A percentile compares a stretch with the other conserved stretches of the same genome.
These are phyloP conservation scores for Eutolmus rufibarbis DNA, from an alignment of 2,888 invertebrate species.

Conservation along the genomic window DNA sequence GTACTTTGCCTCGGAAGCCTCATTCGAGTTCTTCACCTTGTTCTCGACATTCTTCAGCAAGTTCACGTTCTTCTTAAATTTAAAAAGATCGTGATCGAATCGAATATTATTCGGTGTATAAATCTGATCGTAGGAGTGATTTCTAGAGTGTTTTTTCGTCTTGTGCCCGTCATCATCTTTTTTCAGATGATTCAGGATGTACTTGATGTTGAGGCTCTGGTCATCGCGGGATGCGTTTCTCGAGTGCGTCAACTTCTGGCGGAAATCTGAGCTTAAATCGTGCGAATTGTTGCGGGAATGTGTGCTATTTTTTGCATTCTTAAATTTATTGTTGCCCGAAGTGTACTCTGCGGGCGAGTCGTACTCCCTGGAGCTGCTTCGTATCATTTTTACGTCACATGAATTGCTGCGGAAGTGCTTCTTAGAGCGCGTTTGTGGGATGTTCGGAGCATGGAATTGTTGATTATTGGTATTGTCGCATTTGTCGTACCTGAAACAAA, in stretches of 20 bases:
- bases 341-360: conserved; percentile 46
- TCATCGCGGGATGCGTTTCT: conserved; percentile 59
- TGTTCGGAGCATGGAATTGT: conserved; percentile 47
- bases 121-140: conserved; percentile 63
- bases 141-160: conserved; percentile 61
- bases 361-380: conserved; percentile 59
- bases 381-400: conserved; percentile 63
- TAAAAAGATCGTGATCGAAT: conserved; percentile 60
- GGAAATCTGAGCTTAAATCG: conserved; percentile 58
- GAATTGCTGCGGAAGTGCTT: conserved; percentile 63
- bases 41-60: conserved; percentile 58
- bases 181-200: conserved; percentile 60
- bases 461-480: conserved; percentile 54
- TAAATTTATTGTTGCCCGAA: conserved; percentile 48
- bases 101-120: conserved; percentile 63
- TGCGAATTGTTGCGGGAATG: conserved; percentile 63
- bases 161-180: conserved; percentile 54
- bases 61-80: conserved; percentile 58
- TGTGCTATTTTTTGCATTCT: conserved; percentile 59
- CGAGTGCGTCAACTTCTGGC: conserved; percentile 56
- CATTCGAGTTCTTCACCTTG: conserved; percentile 61
- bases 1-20: conserved; percentile 53
- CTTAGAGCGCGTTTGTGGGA: conserved; percentile 60
- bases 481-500: conserved; percentile 58
- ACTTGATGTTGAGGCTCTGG: conserved; percentile 57